Base-by-base conservation (phyloP, 2,113 vertebrate genomes). In the Prochilodus magdalenae region DNA sequence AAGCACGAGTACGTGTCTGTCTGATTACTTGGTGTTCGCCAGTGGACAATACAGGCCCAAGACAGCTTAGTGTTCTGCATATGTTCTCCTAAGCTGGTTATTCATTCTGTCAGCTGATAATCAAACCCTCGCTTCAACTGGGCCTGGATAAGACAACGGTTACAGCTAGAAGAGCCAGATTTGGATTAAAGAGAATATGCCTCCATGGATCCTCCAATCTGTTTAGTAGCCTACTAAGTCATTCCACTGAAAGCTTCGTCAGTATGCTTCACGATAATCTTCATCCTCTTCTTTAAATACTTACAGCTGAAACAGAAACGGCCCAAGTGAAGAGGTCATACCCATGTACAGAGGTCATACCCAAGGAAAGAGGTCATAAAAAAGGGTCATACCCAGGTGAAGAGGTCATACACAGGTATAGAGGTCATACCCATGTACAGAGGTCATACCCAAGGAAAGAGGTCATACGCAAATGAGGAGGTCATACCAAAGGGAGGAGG, bases 21-120 rank as follows among this genome's bases (percentile, higher is more conserved):
- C 2, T 12, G 30, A 67, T 18, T 33, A 20, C 6, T 67, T 24
- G 30, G 30, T 67, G 16, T 67, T 67, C 65, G 36, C 30, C 20
- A 22, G 15, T 36, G 65, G 30, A 33, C 65, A 67, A 36, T 67
- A 22, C 26, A 16, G 27, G 5, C 27, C 62, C 27, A 29, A 15
- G 60, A 63, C 60, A 63, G 60, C 13, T 33, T 20, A 66, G 27
- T 16, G 12, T 30, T 33, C 16, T 33, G 30, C 30, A 15, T 22
- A 14, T 18, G 20, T 36, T 22, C 65, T 67, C 65, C 18, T 20
- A 33, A 22, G 59, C 60, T 30, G 36, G 26, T 47, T 49, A 30
- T 65, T 77, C 40, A 65, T 65, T 62, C 62, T 47, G 12, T n/a
- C 74, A 76, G 44, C 40, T 27, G 20, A 63, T 65, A 65, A 30